Conservation (phyloP, 2,797 vertebrate genomes). For the Atherinosoma microstoma region DNA sequence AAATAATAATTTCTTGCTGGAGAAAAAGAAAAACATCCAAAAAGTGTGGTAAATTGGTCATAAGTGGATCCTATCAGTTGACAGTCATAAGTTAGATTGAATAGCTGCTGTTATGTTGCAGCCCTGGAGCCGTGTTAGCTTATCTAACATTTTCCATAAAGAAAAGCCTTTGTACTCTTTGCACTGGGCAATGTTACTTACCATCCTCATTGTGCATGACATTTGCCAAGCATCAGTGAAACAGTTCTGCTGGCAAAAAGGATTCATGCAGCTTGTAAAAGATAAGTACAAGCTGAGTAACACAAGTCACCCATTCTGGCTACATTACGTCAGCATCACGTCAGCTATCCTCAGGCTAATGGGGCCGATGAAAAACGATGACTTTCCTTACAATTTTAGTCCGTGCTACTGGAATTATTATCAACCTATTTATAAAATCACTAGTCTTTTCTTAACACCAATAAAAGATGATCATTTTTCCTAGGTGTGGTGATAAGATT, state of each 20-base stretch:
- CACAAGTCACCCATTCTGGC: constrained; percentile 20
- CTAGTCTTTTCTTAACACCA: constrained; percentile 4
- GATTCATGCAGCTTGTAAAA: constrained; percentile 37
- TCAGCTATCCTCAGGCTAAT: constrained; percentile 19
- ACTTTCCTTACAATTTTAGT: not conserved
- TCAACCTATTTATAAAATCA: constrained; percentile 25
- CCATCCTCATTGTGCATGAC: constrained; percentile 35
- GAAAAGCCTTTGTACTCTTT: constrained; percentile 29
- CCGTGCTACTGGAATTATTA: too few relatives aligned
- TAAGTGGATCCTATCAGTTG: constrained; percentile 10
- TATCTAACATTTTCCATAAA: constrained; percentile 49
- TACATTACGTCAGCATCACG: constrained; percentile 21
- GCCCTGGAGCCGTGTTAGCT: constrained; percentile 20
- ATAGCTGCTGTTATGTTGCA: constrained; percentile 21
- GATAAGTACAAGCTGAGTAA: constrained; percentile 20
- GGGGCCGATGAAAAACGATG: constrained; percentile 14
- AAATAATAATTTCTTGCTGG: not conserved
- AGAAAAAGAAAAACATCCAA: not conserved
- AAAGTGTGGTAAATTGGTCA: not conserved
- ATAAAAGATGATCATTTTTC: not conserved
- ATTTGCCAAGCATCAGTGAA: constrained; percentile 39
- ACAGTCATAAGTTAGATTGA: constrained; percentile 37
- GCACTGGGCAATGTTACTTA: constrained; percentile 13
- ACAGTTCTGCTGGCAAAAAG: constrained; percentile 35
- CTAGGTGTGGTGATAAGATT: not conserved